Conservation (phyloP, 2,113 vertebrate species). For the Hemichromis elongatus region DNA sequence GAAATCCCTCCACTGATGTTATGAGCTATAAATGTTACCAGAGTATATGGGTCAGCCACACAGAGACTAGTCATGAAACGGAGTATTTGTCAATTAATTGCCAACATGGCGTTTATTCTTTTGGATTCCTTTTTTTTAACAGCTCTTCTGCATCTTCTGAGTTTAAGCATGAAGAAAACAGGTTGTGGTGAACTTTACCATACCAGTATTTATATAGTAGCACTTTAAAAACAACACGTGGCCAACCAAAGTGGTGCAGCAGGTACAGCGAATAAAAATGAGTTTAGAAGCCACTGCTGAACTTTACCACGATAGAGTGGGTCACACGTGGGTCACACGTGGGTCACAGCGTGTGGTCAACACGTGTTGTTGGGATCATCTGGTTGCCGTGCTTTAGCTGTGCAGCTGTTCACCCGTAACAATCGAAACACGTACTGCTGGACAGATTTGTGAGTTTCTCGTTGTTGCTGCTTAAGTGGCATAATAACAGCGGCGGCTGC, state of each 20-base stretch:
- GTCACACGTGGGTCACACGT: too few relatives aligned
- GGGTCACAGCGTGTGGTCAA: too few relatives aligned
- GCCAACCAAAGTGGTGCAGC: too few relatives aligned
- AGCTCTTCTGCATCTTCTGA: not conserved
- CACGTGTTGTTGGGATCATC: not conserved
- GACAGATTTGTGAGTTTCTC: not conserved
- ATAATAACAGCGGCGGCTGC: not conserved
- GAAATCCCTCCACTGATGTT: slow-evolving; percentile 51
- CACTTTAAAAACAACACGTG: too few relatives aligned
- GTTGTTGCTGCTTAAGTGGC: not conserved
- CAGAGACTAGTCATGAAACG: not conserved
- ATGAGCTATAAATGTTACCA: slow-evolving; percentile 50
- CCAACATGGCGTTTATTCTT: not conserved
- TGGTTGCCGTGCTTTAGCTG: not conserved
- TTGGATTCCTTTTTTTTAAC: not conserved
- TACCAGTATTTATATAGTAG: too few relatives aligned
- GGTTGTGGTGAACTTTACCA: too few relatives aligned
- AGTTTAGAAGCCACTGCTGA: too few relatives aligned
- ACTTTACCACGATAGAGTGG: not conserved
- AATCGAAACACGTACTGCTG: not conserved
- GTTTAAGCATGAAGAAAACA: not conserved
- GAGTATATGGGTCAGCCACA: slow-evolving; percentile 42
- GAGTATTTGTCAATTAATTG: slow-evolving; percentile 17
- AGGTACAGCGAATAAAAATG: too few relatives aligned
- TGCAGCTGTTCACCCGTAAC: not conserved